A percentile compares a stretch with the other conserved stretches of the same genome.
These are phyloP conservation scores for Rhynchonycteris naso DNA, from an alignment of 2,797 vertebrate species.

Conservation along the genomic window DNA sequence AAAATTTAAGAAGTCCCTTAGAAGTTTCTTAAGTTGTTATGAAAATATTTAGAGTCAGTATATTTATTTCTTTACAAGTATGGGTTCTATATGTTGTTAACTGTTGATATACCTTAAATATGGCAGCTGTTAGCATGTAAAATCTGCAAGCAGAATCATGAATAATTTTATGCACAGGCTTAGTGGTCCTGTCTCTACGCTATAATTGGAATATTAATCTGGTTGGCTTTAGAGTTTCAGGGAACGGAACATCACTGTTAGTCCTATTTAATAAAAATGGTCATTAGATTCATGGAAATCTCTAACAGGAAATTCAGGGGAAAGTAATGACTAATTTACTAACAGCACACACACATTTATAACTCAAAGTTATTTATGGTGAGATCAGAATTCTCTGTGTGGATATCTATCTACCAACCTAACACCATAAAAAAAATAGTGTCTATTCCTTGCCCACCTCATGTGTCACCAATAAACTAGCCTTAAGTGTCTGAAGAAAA, in stretches of 20 bases:
- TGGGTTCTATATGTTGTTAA: background rate
- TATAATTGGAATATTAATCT: background rate
- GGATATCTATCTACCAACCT: slow-evolving; percentile 12
- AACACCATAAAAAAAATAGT: slow-evolving; percentile 42
- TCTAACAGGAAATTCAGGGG: background rate
- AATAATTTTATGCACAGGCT: background rate
- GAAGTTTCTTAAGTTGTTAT: background rate
- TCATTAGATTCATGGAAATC: background rate
- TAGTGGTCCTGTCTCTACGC: background rate
- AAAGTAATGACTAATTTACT: slow-evolving; percentile 46
- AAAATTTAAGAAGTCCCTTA: background rate
- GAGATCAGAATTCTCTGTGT: background rate
- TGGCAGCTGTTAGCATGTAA: background rate
- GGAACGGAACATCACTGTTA: background rate
- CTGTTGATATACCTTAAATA: background rate
- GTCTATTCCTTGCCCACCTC: background rate
- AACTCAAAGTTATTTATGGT: background rate
- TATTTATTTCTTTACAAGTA: slow-evolving; percentile 1
- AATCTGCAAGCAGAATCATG: background rate
- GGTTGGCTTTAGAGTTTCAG: background rate
- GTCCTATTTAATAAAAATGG: background rate
- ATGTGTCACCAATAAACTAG: slow-evolving; percentile 25
- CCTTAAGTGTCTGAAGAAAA: slow-evolving; percentile 63
- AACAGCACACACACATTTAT: background rate
- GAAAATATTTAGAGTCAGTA: background rate